Conservation (phyloP, 2,888 invertebrate genomes). For the Drosophila seclusa region DNA sequence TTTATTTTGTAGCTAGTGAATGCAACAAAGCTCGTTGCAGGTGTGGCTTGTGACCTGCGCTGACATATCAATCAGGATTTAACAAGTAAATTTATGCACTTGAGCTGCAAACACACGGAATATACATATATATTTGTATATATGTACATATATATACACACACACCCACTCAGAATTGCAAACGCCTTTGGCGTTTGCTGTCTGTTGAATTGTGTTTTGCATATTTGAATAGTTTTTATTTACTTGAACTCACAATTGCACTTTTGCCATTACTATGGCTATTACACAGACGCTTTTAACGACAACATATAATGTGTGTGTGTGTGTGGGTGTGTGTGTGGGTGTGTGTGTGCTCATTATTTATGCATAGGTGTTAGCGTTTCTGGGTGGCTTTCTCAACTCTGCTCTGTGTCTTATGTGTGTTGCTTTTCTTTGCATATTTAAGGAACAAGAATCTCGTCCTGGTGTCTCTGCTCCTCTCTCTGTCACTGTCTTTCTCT, state of each 20-base stretch:
- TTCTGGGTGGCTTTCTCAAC: conserved; percentile 51
- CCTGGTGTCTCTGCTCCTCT: conserved; percentile 1
- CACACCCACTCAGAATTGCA: conserved; percentile 8
- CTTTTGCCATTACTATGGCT: conserved; percentile 81
- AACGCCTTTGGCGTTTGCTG: conserved; percentile 37
- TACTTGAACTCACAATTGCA: conserved; percentile 81
- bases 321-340: conserved; percentile 15
- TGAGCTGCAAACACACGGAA: conserved; percentile 47
- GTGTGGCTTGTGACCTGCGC: conserved; percentile 40
- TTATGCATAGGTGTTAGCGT: conserved; percentile 77
- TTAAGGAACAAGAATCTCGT: conserved; percentile 39
- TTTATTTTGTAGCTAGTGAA: conserved; percentile 34
- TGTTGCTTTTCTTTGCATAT: conserved; percentile 71
- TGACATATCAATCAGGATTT: conserved; percentile 82
- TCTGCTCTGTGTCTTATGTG: conserved; percentile 44
- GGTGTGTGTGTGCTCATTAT: conserved; percentile 66
- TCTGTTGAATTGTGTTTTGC: conserved; percentile 78
- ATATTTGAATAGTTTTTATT: conserved; percentile 81
- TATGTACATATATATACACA: conserved; percentile 1
- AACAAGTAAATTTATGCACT: conserved; percentile 82
- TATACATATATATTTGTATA: conserved; percentile 6
- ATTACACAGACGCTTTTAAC: conserved; percentile 80
- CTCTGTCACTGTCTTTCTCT: background rate
- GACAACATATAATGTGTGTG: conserved; percentile 43
- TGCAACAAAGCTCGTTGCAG: conserved; percentile 32